Evolutionary conservation across 2,113 vertebrate species (phyloP).

Genomic region (Bubo bubo): DNA sequence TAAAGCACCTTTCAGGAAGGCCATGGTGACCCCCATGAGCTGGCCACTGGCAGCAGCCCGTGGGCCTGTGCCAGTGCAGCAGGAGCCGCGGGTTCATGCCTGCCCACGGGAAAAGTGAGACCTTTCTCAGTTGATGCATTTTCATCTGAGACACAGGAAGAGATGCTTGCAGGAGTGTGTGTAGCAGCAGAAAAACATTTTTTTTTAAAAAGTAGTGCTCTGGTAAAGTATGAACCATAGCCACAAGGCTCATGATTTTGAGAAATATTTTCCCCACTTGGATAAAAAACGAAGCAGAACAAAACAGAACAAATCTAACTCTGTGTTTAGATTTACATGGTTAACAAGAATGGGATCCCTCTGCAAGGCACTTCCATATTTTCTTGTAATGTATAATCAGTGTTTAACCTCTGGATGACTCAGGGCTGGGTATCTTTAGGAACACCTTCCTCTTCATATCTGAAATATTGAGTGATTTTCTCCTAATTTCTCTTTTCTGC

Average conservation of each 20-base stretch:
- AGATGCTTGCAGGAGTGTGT: background rate
- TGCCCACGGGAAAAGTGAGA: background rate
- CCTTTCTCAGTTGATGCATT: rapidly evolving
- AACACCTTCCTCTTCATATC: background rate
- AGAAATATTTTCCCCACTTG: background rate
- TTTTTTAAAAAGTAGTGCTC: background rate
- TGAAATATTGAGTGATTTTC: background rate
- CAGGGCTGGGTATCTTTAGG: background rate
- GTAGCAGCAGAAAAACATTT: background rate
- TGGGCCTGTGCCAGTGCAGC: rapidly evolving
- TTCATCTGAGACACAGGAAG: background rate
- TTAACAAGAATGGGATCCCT: background rate
- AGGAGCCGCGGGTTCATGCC: background rate
- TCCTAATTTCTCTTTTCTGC: background rate
- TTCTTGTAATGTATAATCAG: background rate
- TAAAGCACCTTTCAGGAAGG: background rate
- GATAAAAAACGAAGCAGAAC: background rate
- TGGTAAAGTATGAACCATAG: background rate
- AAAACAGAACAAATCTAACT: background rate
- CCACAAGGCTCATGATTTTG: background rate
- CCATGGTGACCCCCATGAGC: rapidly evolving
- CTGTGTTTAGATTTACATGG: background rate
- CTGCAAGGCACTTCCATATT: background rate
- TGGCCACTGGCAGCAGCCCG: background rate
- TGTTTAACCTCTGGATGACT: background rate